Evolutionary conservation across 2,113 vertebrate genomes (phyloP), one percentile per base, ranked within the genome.

Genomic region (Uria aalge): DNA sequence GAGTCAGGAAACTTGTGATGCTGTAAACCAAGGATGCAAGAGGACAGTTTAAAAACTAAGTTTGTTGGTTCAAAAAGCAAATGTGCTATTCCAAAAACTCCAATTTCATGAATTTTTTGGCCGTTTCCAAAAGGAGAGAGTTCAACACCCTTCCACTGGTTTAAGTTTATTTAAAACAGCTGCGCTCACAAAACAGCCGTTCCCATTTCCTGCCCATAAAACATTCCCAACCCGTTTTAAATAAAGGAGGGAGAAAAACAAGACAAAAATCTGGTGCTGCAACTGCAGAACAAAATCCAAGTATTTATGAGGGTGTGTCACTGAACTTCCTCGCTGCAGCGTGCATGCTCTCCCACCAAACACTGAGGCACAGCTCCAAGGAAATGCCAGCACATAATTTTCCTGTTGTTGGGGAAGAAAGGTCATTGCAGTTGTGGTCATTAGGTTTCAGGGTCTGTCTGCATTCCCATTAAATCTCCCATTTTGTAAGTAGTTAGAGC

Each of bases 141-240:
- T 72, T 86, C 75, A 85, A 45, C 66, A 48, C 11, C 34, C 52
- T 67, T 72, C 22, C 53, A 71, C 24, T 60, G 59, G 59, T 83
- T 66, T 90, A 71, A 75, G 57, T 85, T 92, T 89, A 94, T 95
- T 91, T 85, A 93, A 93, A 95, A 73, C 90, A 92, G 90, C 78
- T 95, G 90, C 66, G 76, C 67, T 92, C 79, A 91, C 52, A 47
- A 60, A 87, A 80, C 36, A 85, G 86, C 41, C 59, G 40, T 92
- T 71, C 75, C 83, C 30, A 82, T 60, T 96, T 96, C 94, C 91
- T 93, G 90, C 32, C 59, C 55, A 27, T 45, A 92, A 93, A 94
- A 90, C 66, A 38, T 60, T 89, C 64, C 48, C 47, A 81, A 52
- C 50, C 52, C 43, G 56, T 73, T 93, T 67, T 56, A 94, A 94